A percentile compares a stretch with the other conserved stretches of the same genome.
These are phyloP conservation scores for Catocala nupta DNA, from an alignment of 2,888 invertebrate genomes.

Conservation along the genomic window DNA sequence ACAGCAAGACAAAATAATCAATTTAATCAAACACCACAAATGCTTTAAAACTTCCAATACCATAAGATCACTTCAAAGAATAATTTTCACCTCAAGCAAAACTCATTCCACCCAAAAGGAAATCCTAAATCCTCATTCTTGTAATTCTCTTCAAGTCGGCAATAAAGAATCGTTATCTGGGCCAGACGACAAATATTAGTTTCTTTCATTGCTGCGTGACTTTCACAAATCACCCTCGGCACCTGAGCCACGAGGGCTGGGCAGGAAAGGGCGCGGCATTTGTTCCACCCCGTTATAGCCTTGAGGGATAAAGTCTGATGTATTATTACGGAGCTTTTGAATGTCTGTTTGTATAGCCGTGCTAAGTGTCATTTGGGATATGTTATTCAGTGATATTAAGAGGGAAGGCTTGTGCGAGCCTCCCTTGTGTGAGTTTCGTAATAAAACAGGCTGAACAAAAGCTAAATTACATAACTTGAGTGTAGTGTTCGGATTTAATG, in stretches of 20 bases:
- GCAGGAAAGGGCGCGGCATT: slow-evolving; percentile 62
- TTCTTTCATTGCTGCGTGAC: slow-evolving; percentile 41
- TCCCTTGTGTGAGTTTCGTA: too few species aligned
- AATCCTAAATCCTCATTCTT: slow-evolving; percentile 5
- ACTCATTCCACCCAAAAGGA: too few species aligned
- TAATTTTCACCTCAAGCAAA: too few species aligned
- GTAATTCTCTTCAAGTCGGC: slow-evolving; percentile 17
- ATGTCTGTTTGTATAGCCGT: not conserved
- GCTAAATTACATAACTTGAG: too few species aligned
- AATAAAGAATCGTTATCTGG: slow-evolving; percentile 37
- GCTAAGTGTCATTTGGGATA: not conserved
- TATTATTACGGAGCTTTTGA: not conserved
- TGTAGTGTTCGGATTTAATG: too few species aligned
- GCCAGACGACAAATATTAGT: slow-evolving; percentile 29
- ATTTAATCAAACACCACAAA: too few species aligned
- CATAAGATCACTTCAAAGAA: too few species aligned
- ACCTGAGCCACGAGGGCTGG: slow-evolving; percentile 44
- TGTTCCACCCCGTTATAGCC: slow-evolving; percentile 46
- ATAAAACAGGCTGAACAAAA: too few species aligned
- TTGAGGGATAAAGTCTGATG: slow-evolving; percentile 30
- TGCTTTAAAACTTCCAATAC: too few species aligned
- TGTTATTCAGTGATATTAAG: too few species aligned
- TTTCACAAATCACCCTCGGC: slow-evolving; percentile 47
- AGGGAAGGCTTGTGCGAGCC: too few species aligned
- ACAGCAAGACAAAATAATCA: too few species aligned